Evolutionary conservation across 2,888 invertebrate species (phyloP).

Genomic region (Neocrepidodera transversa): DNA sequence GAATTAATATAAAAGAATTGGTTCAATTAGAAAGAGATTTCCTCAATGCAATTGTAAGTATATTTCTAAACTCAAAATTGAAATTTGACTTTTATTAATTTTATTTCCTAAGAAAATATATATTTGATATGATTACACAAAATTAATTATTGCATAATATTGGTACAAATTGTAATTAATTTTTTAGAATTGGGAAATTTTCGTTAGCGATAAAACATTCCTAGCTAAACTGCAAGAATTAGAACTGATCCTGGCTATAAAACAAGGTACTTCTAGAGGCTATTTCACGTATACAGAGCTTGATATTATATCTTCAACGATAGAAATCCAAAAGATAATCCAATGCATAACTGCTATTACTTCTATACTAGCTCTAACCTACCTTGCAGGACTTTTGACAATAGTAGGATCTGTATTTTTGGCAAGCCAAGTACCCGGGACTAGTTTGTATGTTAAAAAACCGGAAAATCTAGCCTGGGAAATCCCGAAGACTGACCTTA

Average conservation of each 20-base stretch:
- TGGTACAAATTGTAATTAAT: slow-evolving; percentile 11
- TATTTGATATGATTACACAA: too few species aligned
- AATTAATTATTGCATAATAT: too few species aligned
- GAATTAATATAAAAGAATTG: slow-evolving; percentile 74
- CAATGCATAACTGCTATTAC: slow-evolving; percentile 64
- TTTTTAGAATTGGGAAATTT: slow-evolving; percentile 84
- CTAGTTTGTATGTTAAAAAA: slow-evolving; percentile 51
- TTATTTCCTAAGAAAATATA: too few species aligned
- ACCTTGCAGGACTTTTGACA: slow-evolving; percentile 67
- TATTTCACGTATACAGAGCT: slow-evolving; percentile 87
- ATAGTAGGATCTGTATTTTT: slow-evolving; percentile 67
- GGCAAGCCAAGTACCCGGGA: slow-evolving; percentile 64
- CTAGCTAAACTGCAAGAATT: slow-evolving; percentile 73
- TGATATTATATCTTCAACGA: slow-evolving; percentile 63
- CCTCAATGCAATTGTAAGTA: slow-evolving; percentile 85
- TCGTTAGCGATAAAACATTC: slow-evolving; percentile 78
- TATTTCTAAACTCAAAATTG: neutral
- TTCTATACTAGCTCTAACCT: slow-evolving; percentile 67
- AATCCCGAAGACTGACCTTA: slow-evolving; percentile 31
- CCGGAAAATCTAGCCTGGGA: slow-evolving; percentile 10
- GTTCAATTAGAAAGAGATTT: slow-evolving; percentile 88
- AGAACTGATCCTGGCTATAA: slow-evolving; percentile 76
- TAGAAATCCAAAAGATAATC: slow-evolving; percentile 62
- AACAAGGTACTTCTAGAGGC: slow-evolving; percentile 75
- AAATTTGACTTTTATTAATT: too few species aligned